Evolutionary conservation across 2,797 vertebrate species (phyloP).

Genomic region (Leuciscus waleckii): DNA sequence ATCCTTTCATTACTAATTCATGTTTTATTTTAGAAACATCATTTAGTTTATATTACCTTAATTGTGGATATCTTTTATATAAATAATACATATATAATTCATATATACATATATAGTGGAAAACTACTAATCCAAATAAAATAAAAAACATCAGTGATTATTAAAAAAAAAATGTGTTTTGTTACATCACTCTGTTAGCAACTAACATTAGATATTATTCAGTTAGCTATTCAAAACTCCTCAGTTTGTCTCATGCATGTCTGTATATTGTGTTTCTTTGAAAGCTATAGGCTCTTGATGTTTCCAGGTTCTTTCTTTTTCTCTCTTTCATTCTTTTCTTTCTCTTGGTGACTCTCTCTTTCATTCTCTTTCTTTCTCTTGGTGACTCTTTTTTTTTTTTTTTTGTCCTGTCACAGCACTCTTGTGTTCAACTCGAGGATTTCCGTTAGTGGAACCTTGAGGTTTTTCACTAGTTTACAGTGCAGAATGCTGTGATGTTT

Average conservation of each 20-base stretch:
- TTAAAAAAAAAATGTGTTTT: not conserved
- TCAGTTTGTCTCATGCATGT: not conserved
- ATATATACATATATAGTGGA: not conserved
- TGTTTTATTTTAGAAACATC: not conserved
- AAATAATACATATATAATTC: not conserved
- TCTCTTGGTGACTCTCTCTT: slow-evolving; percentile 32
- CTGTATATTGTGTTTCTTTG: slow-evolving; percentile 12
- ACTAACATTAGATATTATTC: not conserved
- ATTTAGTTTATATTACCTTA: not conserved
- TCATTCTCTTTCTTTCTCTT: slow-evolving; percentile 33
- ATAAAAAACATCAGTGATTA: no score
- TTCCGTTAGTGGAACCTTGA: slow-evolving; percentile 67
- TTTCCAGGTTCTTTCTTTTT: not conserved
- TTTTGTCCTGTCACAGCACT: slow-evolving; percentile 42
- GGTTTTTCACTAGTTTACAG: slow-evolving; percentile 61
- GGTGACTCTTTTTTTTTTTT: slow-evolving; percentile 33
- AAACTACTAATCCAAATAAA: not conserved
- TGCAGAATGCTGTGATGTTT: slow-evolving; percentile 59
- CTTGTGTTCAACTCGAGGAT: slow-evolving; percentile 55
- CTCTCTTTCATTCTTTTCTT: slow-evolving; percentile 20
- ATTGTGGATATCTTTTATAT: not conserved
- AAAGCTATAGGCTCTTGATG: slow-evolving; percentile 12
- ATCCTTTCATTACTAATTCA: not conserved
- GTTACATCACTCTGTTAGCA: not conserved
- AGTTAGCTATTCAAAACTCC: not conserved